These are phyloP conservation scores for Diarsia rubi DNA, from an alignment of 2,888 invertebrate genomes.

Conservation along the genomic window DNA sequence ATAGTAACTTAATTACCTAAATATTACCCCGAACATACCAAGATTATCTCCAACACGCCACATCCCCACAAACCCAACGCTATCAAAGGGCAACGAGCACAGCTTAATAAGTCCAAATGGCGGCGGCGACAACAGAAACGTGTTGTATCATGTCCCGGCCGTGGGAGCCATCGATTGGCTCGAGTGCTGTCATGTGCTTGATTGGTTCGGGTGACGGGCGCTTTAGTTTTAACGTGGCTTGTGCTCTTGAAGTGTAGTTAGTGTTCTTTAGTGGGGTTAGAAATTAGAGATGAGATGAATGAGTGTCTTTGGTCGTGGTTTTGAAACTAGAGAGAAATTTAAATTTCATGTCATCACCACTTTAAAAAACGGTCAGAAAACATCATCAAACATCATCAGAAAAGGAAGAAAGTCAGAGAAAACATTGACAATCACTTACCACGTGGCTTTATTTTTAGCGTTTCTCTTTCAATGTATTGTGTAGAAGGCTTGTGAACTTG, in stretches of 20 bases:
- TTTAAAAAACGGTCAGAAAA: too few species aligned
- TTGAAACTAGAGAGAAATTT: too few species aligned
- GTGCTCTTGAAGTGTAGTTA: constrained; percentile 1
- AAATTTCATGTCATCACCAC: too few species aligned
- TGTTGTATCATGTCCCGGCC: constrained; percentile 71
- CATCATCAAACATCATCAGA: too few species aligned
- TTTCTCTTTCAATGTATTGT: too few species aligned
- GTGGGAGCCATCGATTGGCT: constrained; percentile 86
- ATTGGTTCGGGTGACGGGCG: constrained; percentile 48
- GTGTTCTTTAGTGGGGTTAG: neutral
- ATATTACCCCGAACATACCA: neutral
- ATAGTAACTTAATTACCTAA: neutral
- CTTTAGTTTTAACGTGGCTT: constrained; percentile 41
- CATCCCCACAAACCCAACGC: constrained; percentile 74
- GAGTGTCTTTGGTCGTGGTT: too few species aligned
- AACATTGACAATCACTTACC: too few species aligned
- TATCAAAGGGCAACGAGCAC: constrained; percentile 76
- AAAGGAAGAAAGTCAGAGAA: too few species aligned
- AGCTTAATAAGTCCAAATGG: constrained; percentile 89
- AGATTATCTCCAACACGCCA: constrained; percentile 26
- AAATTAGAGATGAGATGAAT: too few species aligned
- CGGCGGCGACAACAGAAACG: constrained; percentile 83
- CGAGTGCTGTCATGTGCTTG: constrained; percentile 83
- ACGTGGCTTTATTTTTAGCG: too few species aligned
- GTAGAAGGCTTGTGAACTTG: too few species aligned